Base-by-base conservation (phyloP, 2,797 vertebrate genomes). In the Carcharodon carcharias region DNA sequence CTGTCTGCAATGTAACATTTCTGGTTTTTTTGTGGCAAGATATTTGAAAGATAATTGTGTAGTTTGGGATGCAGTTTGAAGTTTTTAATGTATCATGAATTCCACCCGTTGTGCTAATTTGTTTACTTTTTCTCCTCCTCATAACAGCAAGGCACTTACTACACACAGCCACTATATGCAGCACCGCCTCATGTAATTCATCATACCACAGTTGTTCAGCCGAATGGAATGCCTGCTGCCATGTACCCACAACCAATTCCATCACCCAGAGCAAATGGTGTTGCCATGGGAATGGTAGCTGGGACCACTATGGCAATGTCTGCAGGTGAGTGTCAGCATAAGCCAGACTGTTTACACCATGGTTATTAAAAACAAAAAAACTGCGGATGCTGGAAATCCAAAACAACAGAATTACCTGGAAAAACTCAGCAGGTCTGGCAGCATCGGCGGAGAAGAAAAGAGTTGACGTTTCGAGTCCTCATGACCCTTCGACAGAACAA, bases 271-370 rank as follows among this genome's bases (percentile, higher is more conserved):
- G 98, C 97, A 96, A 99, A 98, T 0, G 98, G 99, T 1, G 98
- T 99, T 69, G 97, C 99, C 96, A 99, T 99, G 99, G 99, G 99
- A 88, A 99, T 99, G 99, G 99, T 99, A 96, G 99, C 99, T 91
- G 99, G 99, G 97, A 99, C 99, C 96, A 99, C 99, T 9, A 99
- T 99, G 99, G 99, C 99, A 97, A 99, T 99, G 99, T 99, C 99
- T 96, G 99, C 99, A 97, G 99, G 99, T 99, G 97, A 96, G 98
- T 88, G 50, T 91, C 58, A 3, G 63, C 45, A 54, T 88, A 28
- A 95, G 69, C 61, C 14, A 69, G 11, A 61, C 16, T 92, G 45
- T 35, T n/a, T 92, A 14, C 14, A 63, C 61, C 11, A 3, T 56
- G n/a, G n/a, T n/a, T n/a, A n/a, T n/a, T n/a, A n/a, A n/a, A n/a